A percentile compares a stretch with the other conserved stretches of the same genome.
phyloP scores from a whole-genome alignment of 2,797 vertebrate genomes.

The Tympanoctomys barrerae region DNA sequence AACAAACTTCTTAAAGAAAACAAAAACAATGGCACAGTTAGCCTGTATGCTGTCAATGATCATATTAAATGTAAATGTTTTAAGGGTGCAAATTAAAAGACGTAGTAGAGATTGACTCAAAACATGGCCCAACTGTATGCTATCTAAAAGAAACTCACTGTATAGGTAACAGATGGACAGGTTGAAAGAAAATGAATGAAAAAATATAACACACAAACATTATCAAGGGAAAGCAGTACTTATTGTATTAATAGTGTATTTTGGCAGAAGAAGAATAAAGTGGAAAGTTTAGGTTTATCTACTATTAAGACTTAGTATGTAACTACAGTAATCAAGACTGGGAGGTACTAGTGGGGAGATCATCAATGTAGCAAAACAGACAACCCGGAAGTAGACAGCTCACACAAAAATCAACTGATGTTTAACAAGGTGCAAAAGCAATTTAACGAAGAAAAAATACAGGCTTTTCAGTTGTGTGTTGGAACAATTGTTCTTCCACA shows the following conservation, averaged over 20 bases:
- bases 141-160: background rate
- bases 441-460: background rate
- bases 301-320: background rate
- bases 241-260: background rate
- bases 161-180: background rate
- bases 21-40: background rate
- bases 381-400: background rate
- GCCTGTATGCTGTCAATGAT: background rate
- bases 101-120: background rate
- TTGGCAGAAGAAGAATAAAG: background rate
- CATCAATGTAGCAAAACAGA: background rate
- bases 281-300: background rate
- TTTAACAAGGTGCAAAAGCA: background rate
- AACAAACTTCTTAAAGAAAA: background rate
- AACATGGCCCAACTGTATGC: background rate
- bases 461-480: background rate
- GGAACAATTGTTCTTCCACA: background rate
- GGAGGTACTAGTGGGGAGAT: background rate
- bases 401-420: background rate
- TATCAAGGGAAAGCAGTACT: background rate
- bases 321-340: background rate
- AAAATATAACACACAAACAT: background rate
- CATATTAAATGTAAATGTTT: background rate
- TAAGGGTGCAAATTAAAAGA: background rate
- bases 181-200: background rate